Evolutionary conservation across 2,113 vertebrate genomes (phyloP).

Genomic region (Rhabdornis inornatus): DNA sequence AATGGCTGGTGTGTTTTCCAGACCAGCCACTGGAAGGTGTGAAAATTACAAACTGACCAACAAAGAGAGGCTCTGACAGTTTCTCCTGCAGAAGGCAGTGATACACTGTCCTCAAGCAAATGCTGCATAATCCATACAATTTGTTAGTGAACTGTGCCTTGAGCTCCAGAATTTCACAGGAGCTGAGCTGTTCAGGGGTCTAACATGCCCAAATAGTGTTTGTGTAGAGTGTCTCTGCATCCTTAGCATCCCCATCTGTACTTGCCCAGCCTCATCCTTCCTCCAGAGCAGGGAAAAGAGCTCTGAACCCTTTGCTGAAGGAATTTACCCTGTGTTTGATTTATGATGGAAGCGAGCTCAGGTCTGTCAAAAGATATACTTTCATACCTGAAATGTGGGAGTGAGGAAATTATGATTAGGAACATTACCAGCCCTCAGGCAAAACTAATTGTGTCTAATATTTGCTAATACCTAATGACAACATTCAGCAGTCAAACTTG

Average conservation of each 20-base stretch:
- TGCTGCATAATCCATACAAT: not conserved
- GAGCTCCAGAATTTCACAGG: accelerated
- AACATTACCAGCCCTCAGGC: not conserved
- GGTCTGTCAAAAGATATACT: not conserved
- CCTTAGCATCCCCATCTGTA: not conserved
- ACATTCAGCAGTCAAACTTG: not conserved
- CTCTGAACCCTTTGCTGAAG: not conserved
- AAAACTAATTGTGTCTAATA: not conserved
- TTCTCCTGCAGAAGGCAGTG: not conserved
- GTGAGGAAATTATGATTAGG: not conserved
- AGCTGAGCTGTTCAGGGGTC: not conserved
- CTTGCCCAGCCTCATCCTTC: not conserved
- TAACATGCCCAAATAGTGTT: accelerated
- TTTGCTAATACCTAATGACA: not conserved
- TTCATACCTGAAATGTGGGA: not conserved
- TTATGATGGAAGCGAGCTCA: not conserved
- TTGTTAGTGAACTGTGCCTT: not conserved
- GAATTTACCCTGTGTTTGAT: not conserved
- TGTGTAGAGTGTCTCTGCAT: not conserved
- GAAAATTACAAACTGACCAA: not conserved
- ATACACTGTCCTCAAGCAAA: not conserved
- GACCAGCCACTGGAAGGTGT: not conserved
- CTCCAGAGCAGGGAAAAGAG: not conserved
- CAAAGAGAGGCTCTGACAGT: not conserved
- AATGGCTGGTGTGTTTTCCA: not conserved